Base-by-base conservation (phyloP, 2,888 invertebrate genomes). In the Tanypteryx hageni region DNA sequence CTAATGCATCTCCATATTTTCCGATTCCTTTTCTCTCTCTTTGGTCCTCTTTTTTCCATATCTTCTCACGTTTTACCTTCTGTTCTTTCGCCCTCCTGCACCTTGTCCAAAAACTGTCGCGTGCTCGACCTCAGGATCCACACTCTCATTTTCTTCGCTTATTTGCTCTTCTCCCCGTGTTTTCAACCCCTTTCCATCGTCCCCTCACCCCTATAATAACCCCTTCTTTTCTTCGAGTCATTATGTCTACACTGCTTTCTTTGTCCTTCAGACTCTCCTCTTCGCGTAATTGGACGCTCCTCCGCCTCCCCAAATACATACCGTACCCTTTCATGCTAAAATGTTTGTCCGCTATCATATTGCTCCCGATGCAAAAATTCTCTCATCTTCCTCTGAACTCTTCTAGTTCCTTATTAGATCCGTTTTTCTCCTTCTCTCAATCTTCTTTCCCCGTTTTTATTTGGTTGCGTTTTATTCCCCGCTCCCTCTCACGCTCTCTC, bases 201-300 rank as follows among this genome's bases (percentile, higher is more conserved):
- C 44, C 44, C 44, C 44, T 44, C n/a, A n/a, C n/a, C n/a, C n/a
- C n/a, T n/a, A n/a, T n/a, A 44, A 44, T 44, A 44, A 3, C 44
- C 5, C 44, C 44, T 5, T 44, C 3, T 76, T 22, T 76, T 76
- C 76, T 18, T 27, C 76, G 76, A 76, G 22, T 76, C 76, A 76
- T 76, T 27, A 76, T 27, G 22, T 11, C 76, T 22, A 27, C 76
- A 18, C 76, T 76, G 76, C 76, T 22, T 10, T 27, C 27, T 76
- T 13, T 0, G 18, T n/a, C 68, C 22, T 68, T 22, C 68, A 68
- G 68, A 68, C 68, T 18, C 18, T 68, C 18, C 22, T 68, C 68
- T 68, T 76, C 27, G 22, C 76, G 76, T 76, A 76, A 76, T 76
- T 22, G 76, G 76, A 76, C 22, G 22, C 76, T 22, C 76, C 68